These are phyloP conservation scores for Arctocebus calabarensis DNA, from an alignment of 2,797 vertebrate species.

Conservation along the genomic window DNA sequence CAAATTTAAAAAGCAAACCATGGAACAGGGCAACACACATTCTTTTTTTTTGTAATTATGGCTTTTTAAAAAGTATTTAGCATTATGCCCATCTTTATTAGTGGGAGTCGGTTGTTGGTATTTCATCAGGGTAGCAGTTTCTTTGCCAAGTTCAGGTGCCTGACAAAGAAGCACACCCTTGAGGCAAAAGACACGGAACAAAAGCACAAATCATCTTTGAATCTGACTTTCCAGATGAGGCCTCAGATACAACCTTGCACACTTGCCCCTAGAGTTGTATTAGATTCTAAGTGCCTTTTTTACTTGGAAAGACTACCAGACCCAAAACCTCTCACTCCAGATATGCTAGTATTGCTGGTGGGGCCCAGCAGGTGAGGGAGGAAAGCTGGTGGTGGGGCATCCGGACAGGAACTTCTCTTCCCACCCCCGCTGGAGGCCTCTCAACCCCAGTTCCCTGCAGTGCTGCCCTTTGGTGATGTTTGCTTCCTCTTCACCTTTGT, in stretches of 20 bases:
- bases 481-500: not conserved
- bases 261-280: constrained; percentile 83
- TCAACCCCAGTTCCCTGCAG: not conserved
- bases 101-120: constrained; percentile 72
- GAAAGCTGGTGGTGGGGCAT: not conserved
- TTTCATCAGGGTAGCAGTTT: constrained; percentile 75
- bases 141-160: constrained; percentile 53
- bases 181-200: not conserved
- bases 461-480: not conserved
- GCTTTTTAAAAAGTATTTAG: constrained; percentile 30
- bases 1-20: constrained; percentile 43
- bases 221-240: constrained; percentile 83
- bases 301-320: constrained; percentile 74
- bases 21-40: constrained; percentile 18
- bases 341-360: not conserved
- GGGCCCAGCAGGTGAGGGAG: not conserved
- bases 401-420: not conserved
- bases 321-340: not conserved
- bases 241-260: constrained; percentile 83
- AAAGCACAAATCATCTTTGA: constrained; percentile 16
- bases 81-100: constrained; percentile 63
- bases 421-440: not conserved
- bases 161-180: not conserved
- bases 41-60: constrained; percentile 66
- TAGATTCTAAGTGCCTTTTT: constrained; percentile 76